These are phyloP conservation scores for Cephus cinctus DNA, from an alignment of 1,140 invertebrate species.

Conservation along the genomic window DNA sequence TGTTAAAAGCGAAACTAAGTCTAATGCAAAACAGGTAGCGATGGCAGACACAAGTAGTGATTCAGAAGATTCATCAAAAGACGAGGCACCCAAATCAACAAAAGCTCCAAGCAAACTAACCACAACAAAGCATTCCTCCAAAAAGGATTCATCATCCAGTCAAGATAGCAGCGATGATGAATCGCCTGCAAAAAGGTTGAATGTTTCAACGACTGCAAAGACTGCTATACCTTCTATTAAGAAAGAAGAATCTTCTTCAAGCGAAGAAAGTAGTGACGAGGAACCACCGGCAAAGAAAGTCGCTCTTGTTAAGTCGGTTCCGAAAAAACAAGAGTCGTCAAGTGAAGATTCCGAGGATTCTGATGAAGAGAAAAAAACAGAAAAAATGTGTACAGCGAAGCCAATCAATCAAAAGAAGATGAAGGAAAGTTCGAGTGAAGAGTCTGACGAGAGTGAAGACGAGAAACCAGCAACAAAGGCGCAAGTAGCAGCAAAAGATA, in stretches of 20 bases:
- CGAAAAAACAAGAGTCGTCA: constrained; percentile 35
- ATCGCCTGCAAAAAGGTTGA: constrained; percentile 24
- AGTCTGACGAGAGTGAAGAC: constrained; percentile 14
- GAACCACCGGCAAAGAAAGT: constrained; percentile 19
- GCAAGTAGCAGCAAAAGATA: constrained; percentile 10
- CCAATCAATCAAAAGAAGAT: constrained; percentile 13
- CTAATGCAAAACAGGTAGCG: constrained; percentile 19
- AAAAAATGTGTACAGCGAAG: constrained; percentile 14
- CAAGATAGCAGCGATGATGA: constrained; percentile 31
- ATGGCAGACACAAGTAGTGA: constrained; percentile 13
- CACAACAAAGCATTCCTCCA: constrained; percentile 6
- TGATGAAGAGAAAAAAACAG: constrained; percentile 30
- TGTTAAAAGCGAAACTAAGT: no score
- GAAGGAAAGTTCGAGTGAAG: constrained; percentile 22
- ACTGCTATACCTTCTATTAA: constrained; percentile 22
- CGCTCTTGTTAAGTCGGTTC: constrained; percentile 5
- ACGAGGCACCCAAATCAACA: constrained; percentile 7
- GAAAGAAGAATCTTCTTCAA: constrained; percentile 25
- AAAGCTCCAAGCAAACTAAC: constrained; percentile 10
- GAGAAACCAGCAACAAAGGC: constrained; percentile 14
- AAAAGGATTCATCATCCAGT: constrained; percentile 35
- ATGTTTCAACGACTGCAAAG: constrained; percentile 17
- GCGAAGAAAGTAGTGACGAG: constrained; percentile 31
- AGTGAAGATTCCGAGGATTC: constrained; percentile 34
- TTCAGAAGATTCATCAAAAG: constrained; percentile 15